A percentile compares a stretch with the other conserved stretches of the same genome.
Conservation (phyloP, 2,113 vertebrate genomes). For the Cinclus cinclus region DNA sequence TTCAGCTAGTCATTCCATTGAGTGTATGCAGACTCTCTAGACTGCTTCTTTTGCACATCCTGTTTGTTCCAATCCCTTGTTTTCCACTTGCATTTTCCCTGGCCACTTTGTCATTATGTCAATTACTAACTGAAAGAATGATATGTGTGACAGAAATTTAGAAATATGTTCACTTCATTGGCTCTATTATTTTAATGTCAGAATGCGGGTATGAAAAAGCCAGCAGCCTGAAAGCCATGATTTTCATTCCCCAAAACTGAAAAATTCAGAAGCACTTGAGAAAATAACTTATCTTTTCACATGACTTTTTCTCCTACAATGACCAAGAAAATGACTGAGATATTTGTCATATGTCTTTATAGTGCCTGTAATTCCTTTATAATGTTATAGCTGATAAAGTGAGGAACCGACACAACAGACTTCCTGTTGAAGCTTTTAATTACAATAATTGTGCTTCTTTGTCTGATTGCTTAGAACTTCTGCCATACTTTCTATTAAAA, state of each 20-base stretch:
- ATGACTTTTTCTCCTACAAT: background rate
- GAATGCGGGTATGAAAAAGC: background rate
- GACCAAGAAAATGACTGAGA: background rate
- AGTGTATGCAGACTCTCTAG: background rate
- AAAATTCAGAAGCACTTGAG: background rate
- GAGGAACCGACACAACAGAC: slow-evolving; percentile 1
- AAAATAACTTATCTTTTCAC: background rate
- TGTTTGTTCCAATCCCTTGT: background rate
- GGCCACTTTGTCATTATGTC: slow-evolving; percentile 24
- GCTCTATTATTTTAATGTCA: background rate
- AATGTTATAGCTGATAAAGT: slow-evolving; percentile 53
- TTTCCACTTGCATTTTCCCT: background rate
- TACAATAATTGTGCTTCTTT: slow-evolving; percentile 40
- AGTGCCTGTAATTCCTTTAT: background rate
- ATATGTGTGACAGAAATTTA: slow-evolving; percentile 11
- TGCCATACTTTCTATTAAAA: slow-evolving; percentile 32
- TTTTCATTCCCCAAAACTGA: background rate
- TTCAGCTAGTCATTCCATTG: background rate
- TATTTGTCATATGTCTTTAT: background rate
- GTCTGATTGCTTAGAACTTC: slow-evolving; percentile 46
- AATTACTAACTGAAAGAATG: slow-evolving; percentile 2
- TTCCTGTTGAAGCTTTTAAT: slow-evolving; percentile 51
- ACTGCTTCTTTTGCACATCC: background rate
- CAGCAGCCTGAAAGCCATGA: background rate
- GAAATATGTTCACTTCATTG: background rate